Conservation (phyloP, 2,797 vertebrate species). For the Hydrolagus colliei region DNA sequence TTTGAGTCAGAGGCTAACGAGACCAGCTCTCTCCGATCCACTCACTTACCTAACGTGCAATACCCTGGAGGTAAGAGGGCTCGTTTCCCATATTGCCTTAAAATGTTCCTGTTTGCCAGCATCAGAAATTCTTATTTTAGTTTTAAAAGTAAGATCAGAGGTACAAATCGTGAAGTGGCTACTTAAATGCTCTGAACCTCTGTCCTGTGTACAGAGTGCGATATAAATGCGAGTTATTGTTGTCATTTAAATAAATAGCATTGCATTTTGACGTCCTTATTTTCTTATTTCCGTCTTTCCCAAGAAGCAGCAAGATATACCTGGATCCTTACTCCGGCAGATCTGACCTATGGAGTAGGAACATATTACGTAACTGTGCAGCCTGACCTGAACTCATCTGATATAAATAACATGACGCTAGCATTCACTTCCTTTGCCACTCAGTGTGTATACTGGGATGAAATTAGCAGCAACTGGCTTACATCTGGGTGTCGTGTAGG, state of each 20-base stretch:
- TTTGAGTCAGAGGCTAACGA: conserved; percentile 68
- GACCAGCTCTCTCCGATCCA: conserved; percentile 61
- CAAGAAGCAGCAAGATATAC: conserved; percentile 63
- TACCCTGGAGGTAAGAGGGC: conserved; percentile 56
- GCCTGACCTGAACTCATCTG: conserved; percentile 57
- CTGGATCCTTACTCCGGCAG: conserved; percentile 75
- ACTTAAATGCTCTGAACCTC: no score
- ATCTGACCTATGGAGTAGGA: conserved; percentile 62
- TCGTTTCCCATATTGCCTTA: no score
- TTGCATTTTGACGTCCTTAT: conserved; percentile 28
- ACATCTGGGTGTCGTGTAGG: conserved; percentile 77
- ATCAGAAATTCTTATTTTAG: no score
- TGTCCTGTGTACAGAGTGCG: no score
- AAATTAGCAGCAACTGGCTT: conserved; percentile 68
- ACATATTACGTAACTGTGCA: conserved; percentile 70
- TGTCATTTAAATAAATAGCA: background rate
- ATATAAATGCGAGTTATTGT: background rate
- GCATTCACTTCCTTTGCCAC: conserved; percentile 71
- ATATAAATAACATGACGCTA: conserved; percentile 52
- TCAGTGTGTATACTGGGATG: conserved; percentile 85
- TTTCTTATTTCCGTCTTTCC: conserved; percentile 45
- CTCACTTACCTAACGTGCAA: conserved; percentile 55
- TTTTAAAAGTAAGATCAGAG: no score
- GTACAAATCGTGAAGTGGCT: no score
- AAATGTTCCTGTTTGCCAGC: no score